Evolutionary conservation across 2,888 invertebrate genomes (phyloP).

Genomic region (Volucella zonaria): DNA sequence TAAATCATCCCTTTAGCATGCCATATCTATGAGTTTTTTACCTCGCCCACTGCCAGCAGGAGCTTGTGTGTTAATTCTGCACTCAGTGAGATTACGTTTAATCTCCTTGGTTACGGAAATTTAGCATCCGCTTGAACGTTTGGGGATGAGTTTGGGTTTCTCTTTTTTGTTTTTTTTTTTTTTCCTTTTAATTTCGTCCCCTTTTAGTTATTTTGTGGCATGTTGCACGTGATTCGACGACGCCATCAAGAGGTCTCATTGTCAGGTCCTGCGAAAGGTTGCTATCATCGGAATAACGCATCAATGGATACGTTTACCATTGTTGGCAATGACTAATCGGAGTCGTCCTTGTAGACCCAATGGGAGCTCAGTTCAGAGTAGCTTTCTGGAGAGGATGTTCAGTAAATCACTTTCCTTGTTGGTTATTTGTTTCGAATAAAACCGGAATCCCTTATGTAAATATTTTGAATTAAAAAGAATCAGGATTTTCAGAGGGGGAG

Average conservation of each 20-base stretch:
- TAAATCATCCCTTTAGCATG: slow-evolving; percentile 34
- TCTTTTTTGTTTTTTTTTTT: slow-evolving; percentile 26
- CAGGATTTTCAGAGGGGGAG: not conserved
- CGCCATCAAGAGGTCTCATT: slow-evolving; percentile 17
- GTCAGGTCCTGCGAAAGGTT: slow-evolving; percentile 2
- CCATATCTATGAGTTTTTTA: not conserved
- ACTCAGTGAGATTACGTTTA: slow-evolving; percentile 53
- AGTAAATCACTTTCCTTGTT: slow-evolving; percentile 43
- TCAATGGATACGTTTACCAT: slow-evolving; percentile 38
- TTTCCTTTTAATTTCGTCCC: not conserved
- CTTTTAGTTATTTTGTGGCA: not conserved
- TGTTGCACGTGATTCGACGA: slow-evolving; percentile 38
- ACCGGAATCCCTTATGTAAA: slow-evolving; percentile 55
- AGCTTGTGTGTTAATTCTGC: slow-evolving; percentile 46
- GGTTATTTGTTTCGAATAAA: slow-evolving; percentile 54
- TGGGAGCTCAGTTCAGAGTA: not conserved
- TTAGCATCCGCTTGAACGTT: slow-evolving; percentile 43
- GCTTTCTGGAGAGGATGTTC: slow-evolving; percentile 23
- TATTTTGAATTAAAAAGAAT: slow-evolving; percentile 30
- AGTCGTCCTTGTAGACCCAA: too few species aligned
- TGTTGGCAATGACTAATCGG: slow-evolving; percentile 25
- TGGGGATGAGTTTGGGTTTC: slow-evolving; percentile 28
- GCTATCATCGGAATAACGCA: slow-evolving; percentile 51
- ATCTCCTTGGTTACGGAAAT: slow-evolving; percentile 56
- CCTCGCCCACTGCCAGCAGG: not conserved